A percentile compares a stretch with the other conserved stretches of the same genome.
Conservation (phyloP, 2,113 vertebrate species). For the Papio anubis region DNA sequence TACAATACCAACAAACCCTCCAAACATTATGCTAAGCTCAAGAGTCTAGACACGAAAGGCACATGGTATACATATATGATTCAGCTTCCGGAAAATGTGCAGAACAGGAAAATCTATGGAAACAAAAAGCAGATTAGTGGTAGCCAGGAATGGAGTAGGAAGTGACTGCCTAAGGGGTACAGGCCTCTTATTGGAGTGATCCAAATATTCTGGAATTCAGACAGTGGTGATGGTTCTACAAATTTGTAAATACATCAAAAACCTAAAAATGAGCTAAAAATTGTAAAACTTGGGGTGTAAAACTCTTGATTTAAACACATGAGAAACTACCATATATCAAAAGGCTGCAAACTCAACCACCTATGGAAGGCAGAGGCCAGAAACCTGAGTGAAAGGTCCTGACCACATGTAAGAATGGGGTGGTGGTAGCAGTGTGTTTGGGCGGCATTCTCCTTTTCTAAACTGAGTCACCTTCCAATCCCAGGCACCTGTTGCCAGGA, state of each 20-base stretch:
- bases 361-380: neutral
- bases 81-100: neutral
- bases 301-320: neutral
- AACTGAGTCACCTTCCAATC: neutral
- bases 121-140: neutral
- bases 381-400: too few relatives aligned
- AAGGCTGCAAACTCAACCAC: rapidly evolving
- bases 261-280: neutral
- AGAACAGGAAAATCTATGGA: neutral
- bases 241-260: neutral
- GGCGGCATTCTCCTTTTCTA: neutral
- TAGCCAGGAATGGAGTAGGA: neutral
- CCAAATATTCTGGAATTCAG: neutral
- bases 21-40: neutral
- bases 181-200: neutral
- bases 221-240: neutral
- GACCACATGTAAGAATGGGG: neutral
- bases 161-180: neutral
- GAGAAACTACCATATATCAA: rapidly evolving
- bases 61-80: rapidly evolving
- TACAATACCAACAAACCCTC: too few relatives aligned
- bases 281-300: rapidly evolving
- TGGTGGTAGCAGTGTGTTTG: rapidly evolving
- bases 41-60: too few relatives aligned
- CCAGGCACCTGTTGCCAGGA: neutral